These are phyloP conservation scores for Enteromius afrohamiltoni DNA, from an alignment of 2,797 vertebrate species.

Conservation along the genomic window DNA sequence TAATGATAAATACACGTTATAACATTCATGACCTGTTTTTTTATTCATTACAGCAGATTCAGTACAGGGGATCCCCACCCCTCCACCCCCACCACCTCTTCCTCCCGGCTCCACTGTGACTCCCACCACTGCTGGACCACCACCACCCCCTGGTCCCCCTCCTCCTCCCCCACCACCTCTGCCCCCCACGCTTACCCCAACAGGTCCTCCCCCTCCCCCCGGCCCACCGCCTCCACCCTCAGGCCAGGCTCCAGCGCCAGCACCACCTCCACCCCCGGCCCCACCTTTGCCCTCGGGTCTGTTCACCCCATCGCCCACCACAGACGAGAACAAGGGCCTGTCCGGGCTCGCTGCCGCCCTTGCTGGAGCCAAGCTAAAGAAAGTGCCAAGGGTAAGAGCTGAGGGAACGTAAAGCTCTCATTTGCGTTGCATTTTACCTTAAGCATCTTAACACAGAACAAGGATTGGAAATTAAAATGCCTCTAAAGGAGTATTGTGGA, in stretches of 20 bases:
- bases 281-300: slow-evolving; percentile 88
- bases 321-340: slow-evolving; percentile 87
- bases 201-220: slow-evolving; percentile 65
- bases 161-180: slow-evolving; percentile 82
- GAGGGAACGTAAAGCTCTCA: background rate
- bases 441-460: background rate
- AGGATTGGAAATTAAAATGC: background rate
- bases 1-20: background rate
- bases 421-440: background rate
- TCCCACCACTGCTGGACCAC: slow-evolving; percentile 71
- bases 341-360: slow-evolving; percentile 94
- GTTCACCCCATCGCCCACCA: slow-evolving; percentile 78
- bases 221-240: slow-evolving; percentile 76
- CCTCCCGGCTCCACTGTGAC: slow-evolving; percentile 83
- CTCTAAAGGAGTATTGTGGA: too few relatives aligned
- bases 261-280: slow-evolving; percentile 78
- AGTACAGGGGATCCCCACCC: slow-evolving; percentile 82
- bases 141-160: slow-evolving; percentile 79
- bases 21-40: background rate
- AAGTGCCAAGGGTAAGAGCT: slow-evolving; percentile 88
- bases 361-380: slow-evolving; percentile 94
- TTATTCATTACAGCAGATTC: slow-evolving; percentile 73
- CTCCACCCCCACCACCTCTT: slow-evolving; percentile 89
- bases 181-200: slow-evolving; percentile 77
- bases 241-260: slow-evolving; percentile 61